phyloP scores from a whole-genome alignment of 2,888 invertebrate genomes.

The Fragum fragum region DNA sequence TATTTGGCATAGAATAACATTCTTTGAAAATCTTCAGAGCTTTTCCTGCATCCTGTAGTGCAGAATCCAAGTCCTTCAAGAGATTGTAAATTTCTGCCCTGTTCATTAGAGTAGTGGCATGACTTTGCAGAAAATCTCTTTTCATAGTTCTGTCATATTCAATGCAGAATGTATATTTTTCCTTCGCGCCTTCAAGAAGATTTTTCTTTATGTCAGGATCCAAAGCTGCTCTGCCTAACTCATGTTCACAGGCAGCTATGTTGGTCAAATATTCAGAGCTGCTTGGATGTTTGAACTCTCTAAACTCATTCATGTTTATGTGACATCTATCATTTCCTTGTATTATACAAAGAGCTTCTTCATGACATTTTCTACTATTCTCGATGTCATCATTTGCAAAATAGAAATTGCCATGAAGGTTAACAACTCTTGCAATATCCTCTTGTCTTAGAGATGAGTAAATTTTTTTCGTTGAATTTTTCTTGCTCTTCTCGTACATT shows the following conservation, averaged over 20 bases:
- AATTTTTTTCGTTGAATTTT: background rate
- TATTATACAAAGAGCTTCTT: constrained; percentile 22
- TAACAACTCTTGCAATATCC: constrained; percentile 20
- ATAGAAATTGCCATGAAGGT: constrained; percentile 37
- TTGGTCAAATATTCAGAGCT: constrained; percentile 42
- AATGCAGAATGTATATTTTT: constrained; percentile 19
- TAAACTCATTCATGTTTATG: background rate
- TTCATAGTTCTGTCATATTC: constrained; percentile 24
- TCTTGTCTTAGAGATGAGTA: background rate
- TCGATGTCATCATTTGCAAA: constrained; percentile 24
- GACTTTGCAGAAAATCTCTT: constrained; percentile 2
- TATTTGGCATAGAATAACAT: constrained; percentile 37
- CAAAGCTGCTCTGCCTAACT: constrained; percentile 18
- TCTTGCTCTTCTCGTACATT: background rate
- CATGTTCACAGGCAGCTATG: constrained; percentile 43
- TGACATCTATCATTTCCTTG: background rate
- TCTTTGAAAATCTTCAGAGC: constrained; percentile 27
- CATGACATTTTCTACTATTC: constrained; percentile 26
- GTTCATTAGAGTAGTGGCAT: constrained; percentile 21
- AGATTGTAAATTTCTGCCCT: constrained; percentile 33
- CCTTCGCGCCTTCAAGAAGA: constrained; percentile 24
- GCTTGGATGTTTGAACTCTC: constrained; percentile 11
- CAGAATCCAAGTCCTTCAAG: constrained; percentile 23
- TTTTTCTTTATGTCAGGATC: constrained; percentile 11
- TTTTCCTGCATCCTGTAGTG: constrained; percentile 33